Evolutionary conservation across 2,888 invertebrate species (phyloP), one percentile per base, ranked within the genome.

Genomic region (Aleiodes alternator): DNA sequence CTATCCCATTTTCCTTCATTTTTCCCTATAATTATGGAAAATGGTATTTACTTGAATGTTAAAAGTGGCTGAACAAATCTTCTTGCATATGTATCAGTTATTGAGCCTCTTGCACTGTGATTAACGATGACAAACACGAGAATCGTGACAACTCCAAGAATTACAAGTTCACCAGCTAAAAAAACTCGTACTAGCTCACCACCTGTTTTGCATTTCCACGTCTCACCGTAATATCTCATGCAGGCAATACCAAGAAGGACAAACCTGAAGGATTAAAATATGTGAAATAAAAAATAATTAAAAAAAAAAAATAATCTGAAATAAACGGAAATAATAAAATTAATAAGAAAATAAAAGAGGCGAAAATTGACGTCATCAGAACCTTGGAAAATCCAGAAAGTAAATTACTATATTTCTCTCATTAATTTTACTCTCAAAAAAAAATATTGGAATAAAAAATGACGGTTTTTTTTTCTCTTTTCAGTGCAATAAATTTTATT

Each of bases 91-190:
- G 93, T 92, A 81, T 96, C 94, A 77, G 94, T 94, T 82, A 97
- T 96, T 77, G 95, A 94, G 38, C 97, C 97, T 82, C 93, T 92
- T 11, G 94, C 93, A 80, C 95, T 95, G 82, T 94, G 92, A 87
- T 93, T 93, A 50, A 94, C 93, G 80, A 95, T 90, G 34, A 92
- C 92, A 57, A 93, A 91, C 78, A 94, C 90, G 50, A 94, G 90
- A 80, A 95, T 87, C 86, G 94, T 92, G 72, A 94, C 92, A 55
- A 92, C 87, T 12, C 92, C 92, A 75, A 95, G 92, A 79, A 95
- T 91, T 8, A 92, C 90, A 85, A 94, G 89, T 83, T 94, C 93
- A 43, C 95, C 96, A 82, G 94, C 92, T 73, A 96, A 92, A 88
- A 95, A 96, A 51, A 93, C 91, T 78, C 94, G 91, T 73, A 96